Conservation (phyloP, 1,140 invertebrate genomes). For the Hirudo medicinalis region DNA sequence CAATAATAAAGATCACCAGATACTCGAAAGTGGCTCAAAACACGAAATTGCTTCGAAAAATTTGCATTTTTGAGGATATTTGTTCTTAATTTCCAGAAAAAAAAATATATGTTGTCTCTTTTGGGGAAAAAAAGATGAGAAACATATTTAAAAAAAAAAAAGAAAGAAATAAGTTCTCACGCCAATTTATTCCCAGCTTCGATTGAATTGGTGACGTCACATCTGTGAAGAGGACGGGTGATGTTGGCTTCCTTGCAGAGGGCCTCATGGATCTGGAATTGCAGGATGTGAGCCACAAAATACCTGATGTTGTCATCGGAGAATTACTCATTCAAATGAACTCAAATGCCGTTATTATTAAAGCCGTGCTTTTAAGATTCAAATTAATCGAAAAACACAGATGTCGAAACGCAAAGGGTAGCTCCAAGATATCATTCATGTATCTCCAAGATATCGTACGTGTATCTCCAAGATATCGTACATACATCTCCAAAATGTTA, state of each 20-base stretch:
- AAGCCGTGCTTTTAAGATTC: too few species aligned
- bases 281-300: conserved; percentile 73
- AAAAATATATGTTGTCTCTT: not conserved
- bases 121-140: not conserved
- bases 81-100: not conserved
- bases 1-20: too few species aligned
- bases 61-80: too few species aligned
- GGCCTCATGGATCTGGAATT: conserved; percentile 76
- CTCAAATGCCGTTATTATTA: not conserved
- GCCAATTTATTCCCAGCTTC: not conserved
- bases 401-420: too few species aligned
- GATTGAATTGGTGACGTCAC: conserved; percentile 4
- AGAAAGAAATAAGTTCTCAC: not conserved
- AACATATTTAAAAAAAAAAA: not conserved
- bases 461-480: too few species aligned
- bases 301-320: conserved; percentile 52
- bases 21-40: too few species aligned
- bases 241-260: conserved; percentile 65
- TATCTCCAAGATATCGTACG: too few species aligned
- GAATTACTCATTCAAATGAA: not conserved
- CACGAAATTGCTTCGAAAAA: too few species aligned
- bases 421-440: too few species aligned
- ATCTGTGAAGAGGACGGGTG: conserved; percentile 23
- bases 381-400: too few species aligned
- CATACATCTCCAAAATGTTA: too few species aligned